Base-by-base conservation (phyloP, 2,888 invertebrate genomes). In the Maniola hyperantus region DNA sequence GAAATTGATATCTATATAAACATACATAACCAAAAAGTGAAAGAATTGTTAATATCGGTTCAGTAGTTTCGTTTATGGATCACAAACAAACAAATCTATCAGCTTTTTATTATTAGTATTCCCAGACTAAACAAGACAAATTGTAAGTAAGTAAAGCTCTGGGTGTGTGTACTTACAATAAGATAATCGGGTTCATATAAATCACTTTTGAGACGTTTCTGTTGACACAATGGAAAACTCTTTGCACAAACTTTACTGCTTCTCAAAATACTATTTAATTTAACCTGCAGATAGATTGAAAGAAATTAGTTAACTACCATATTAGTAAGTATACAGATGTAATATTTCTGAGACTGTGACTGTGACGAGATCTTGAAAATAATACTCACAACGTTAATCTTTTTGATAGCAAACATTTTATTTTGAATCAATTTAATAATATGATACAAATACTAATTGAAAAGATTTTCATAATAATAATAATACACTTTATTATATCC, bases 171-270 rank as follows among this genome's bases (percentile, higher is more conserved):
- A 87, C 90, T 91, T 89, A 96, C 96, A 84, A 95, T 94, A 69
- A 96, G 93, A 83, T 96, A 96, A 82, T 95, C 95, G 0, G 96
- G 96, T 81, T 96, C 95, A 80, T 95, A 96, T 72, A 94, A 76
- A 78, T 92, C 88, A 75, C 81, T 87, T 77, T 87, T 91, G 1
- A 72, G 71, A 67, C 88, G 77, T 59, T 71, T 79, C 53, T 79
- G 82, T 71, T 80, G 80, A 68, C 64, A 74, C 70, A 77, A 74
- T 58, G 66, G 1, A 33, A n/a, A 34, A 60, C 8, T 8, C 10
- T 48, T 13, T 34, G 7, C 46, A 20, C n/a, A 15, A 26, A 62
- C 15, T 2, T 0, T 15, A 18, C 18, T 64, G 34, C 72, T 65
- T 57, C 74, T 82, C 6, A 80, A n/a, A 62, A 69, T 65, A 61